Evolutionary conservation across 2,888 invertebrate species (phyloP).

Genomic region (Hypolimnas misippus): DNA sequence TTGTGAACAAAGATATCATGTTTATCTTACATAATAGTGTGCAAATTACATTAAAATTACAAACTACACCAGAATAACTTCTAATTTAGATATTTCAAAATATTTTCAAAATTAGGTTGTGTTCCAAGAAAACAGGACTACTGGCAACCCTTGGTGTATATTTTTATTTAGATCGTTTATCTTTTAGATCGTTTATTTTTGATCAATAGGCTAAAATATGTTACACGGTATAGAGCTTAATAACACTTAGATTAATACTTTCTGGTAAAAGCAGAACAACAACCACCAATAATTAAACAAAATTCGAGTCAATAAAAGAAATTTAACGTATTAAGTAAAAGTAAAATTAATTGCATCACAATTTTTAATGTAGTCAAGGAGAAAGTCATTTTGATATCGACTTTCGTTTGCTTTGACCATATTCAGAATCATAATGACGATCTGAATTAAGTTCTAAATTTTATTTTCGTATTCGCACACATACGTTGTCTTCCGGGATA

Average conservation of each 20-base stretch:
- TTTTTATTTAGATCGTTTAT: too few species aligned
- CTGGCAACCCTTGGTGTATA: too few species aligned
- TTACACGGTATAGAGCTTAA: not conserved
- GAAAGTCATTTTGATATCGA: not conserved
- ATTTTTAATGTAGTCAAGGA: not conserved
- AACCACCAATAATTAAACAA: not conserved
- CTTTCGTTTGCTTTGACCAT: not conserved
- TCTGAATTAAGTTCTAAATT: slow-evolving; percentile 5
- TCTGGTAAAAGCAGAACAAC: not conserved
- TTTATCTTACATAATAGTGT: too few species aligned
- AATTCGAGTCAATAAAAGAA: not conserved
- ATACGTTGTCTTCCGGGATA: slow-evolving; percentile 36
- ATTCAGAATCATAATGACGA: not conserved
- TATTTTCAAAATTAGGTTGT: too few species aligned
- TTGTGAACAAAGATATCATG: too few species aligned
- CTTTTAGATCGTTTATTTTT: too few species aligned
- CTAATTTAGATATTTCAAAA: too few species aligned
- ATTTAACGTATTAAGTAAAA: not conserved
- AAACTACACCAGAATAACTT: too few species aligned
- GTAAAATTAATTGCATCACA: slow-evolving; percentile 4
- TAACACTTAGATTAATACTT: not conserved
- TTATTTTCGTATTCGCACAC: slow-evolving; percentile 16
- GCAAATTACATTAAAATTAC: too few species aligned
- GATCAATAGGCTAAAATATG: not conserved
- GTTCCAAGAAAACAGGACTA: too few species aligned